A percentile compares a stretch with the other conserved stretches of the same genome.
These are phyloP conservation scores for Trachythela sp. DNA, from an alignment of 64 coral and sea anemone species.

Conservation along the genomic window DNA sequence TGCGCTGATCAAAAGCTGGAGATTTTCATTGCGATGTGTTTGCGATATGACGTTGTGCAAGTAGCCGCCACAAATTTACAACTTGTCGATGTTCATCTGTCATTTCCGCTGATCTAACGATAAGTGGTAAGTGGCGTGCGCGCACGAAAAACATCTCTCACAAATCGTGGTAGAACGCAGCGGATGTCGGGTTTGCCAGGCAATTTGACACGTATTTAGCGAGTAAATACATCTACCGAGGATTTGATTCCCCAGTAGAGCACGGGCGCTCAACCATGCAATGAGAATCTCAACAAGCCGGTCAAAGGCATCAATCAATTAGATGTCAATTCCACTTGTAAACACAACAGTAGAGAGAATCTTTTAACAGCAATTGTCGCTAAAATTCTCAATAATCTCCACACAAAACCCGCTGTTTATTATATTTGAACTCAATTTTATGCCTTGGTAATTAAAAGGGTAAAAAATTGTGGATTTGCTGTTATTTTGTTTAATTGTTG, in stretches of 20 bases:
- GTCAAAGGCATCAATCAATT: neutral
- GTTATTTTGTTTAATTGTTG: neutral
- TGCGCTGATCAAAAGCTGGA: neutral
- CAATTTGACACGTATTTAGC: neutral
- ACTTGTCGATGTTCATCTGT: constrained; percentile 28
- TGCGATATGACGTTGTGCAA: neutral
- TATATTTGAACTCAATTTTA: neutral
- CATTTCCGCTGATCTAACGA: constrained; percentile 7
- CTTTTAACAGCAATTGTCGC: neutral
- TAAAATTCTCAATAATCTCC: neutral
- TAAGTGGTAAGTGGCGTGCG: constrained; percentile 19
- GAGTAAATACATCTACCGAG: neutral
- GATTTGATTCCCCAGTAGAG: neutral
- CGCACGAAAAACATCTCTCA: neutral
- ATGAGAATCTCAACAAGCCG: neutral
- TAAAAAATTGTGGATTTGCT: neutral
- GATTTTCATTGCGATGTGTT: neutral
- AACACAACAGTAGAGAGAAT: neutral
- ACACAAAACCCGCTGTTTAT: neutral
- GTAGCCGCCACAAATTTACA: constrained; percentile 15
- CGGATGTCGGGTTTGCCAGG: neutral
- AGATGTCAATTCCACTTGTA: neutral
- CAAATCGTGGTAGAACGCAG: neutral
- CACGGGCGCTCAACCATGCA: neutral
- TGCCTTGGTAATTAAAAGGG: neutral